A percentile compares a stretch with the other conserved stretches of the same genome.
Evolutionary conservation across 92 coral and sea anemone species (phyloP).

Genomic region (Montipora capitata): DNA sequence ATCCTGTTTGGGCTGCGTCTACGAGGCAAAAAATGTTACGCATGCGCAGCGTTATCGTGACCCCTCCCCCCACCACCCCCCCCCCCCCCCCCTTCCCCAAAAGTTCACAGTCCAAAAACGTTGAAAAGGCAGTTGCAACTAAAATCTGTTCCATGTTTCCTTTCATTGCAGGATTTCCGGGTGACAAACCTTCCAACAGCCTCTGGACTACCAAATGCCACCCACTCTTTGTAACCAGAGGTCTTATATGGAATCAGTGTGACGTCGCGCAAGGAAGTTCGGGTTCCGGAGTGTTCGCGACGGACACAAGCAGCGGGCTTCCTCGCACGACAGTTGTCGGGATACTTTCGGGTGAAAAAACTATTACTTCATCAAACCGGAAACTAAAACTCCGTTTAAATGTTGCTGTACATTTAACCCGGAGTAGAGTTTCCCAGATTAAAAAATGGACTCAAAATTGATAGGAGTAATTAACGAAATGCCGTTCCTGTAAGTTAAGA

Average conservation of each 20-base stretch:
- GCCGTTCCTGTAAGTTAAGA: too few species aligned
- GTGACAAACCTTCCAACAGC: conserved; percentile 72
- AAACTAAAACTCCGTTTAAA: conserved; percentile 11
- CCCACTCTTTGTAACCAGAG: conserved; percentile 20
- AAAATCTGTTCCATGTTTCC: too few species aligned
- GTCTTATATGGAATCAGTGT: conserved; percentile 65
- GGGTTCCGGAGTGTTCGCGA: conserved; percentile 83
- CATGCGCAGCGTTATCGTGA: too few species aligned
- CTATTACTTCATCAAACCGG: not conserved
- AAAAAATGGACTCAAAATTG: conserved; percentile 44
- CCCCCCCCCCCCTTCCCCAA: too few species aligned
- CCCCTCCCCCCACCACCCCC: too few species aligned
- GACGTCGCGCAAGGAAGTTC: conserved; percentile 76
- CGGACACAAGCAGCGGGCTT: conserved; percentile 27
- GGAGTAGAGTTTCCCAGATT: conserved; percentile 49
- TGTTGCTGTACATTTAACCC: conserved; percentile 64
- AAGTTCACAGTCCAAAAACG: too few species aligned
- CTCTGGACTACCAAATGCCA: conserved; percentile 72
- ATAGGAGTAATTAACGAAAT: not conserved
- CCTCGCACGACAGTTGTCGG: conserved; percentile 64
- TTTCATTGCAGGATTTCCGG: conserved; percentile 66
- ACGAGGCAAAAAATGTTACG: too few species aligned
- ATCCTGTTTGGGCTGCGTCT: too few species aligned
- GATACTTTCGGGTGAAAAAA: conserved; percentile 53
- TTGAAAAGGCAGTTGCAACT: too few species aligned